These are phyloP conservation scores for Chaetops frenatus DNA, from an alignment of 2,113 vertebrate species.

Conservation along the genomic window DNA sequence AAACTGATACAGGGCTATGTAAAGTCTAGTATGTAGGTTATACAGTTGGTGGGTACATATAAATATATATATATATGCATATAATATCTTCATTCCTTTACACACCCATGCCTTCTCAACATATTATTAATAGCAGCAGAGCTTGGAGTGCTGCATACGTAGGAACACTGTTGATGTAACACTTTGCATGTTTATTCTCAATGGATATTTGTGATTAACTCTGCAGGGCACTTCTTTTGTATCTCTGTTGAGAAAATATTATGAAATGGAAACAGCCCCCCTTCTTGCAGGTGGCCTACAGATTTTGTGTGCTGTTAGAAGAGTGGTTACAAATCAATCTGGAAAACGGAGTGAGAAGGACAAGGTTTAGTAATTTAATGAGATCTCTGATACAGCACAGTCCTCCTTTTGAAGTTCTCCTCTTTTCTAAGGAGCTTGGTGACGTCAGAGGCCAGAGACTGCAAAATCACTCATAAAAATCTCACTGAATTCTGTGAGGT, in stretches of 20 bases:
- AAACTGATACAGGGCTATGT: slow-evolving; percentile 2
- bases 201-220: slow-evolving; percentile 12
- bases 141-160: neutral
- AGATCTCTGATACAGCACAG: neutral
- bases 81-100: neutral
- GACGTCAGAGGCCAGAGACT: neutral
- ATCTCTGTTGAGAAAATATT: neutral
- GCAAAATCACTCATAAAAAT: neutral
- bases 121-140: neutral
- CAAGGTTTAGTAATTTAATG: neutral
- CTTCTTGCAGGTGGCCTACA: neutral
- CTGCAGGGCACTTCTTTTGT: slow-evolving; percentile 10
- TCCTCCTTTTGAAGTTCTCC: neutral
- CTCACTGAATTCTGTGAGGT: neutral
- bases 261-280: neutral
- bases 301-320: neutral
- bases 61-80: neutral
- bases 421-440: neutral
- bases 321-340: neutral
- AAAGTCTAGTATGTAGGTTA: slow-evolving; percentile 14
- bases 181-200: slow-evolving; percentile 14
- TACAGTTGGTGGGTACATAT: neutral
- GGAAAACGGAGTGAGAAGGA: neutral
- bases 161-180: slow-evolving; percentile 13
- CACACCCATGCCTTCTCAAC: neutral